Conservation (phyloP, 1,140 invertebrate genomes). For the Rhagoletis pomonella region DNA sequence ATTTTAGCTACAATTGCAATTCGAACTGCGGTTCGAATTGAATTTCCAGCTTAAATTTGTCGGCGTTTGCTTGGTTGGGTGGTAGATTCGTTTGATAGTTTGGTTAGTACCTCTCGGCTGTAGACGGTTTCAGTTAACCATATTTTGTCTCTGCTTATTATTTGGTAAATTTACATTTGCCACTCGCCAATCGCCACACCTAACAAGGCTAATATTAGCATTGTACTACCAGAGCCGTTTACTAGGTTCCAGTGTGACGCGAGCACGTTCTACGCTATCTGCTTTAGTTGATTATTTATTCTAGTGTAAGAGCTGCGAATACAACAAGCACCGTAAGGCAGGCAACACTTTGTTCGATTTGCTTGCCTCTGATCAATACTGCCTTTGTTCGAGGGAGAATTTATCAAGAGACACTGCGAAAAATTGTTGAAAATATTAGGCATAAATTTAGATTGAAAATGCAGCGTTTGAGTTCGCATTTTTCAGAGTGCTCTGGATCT, state of each 20-base stretch:
- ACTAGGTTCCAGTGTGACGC: background rate
- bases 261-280: background rate
- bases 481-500: too few relatives aligned
- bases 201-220: conserved; percentile 24
- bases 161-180: conserved; percentile 40
- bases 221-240: background rate
- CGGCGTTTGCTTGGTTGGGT: background rate
- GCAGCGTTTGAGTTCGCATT: too few relatives aligned
- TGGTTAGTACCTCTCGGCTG: background rate
- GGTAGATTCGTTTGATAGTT: background rate
- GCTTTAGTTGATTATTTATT: background rate
- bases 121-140: background rate
- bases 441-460: too few relatives aligned
- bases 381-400: background rate
- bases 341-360: background rate
- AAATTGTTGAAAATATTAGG: background rate
- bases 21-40: background rate
- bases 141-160: conserved; percentile 43
- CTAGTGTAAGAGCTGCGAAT: background rate
- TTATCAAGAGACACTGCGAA: background rate
- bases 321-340: background rate
- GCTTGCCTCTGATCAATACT: background rate
- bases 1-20: conserved; percentile 45
- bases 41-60: background rate
- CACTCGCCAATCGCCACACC: conserved; percentile 23